phyloP scores from a whole-genome alignment of 1,140 invertebrate genomes.

The Periplaneta americana region DNA sequence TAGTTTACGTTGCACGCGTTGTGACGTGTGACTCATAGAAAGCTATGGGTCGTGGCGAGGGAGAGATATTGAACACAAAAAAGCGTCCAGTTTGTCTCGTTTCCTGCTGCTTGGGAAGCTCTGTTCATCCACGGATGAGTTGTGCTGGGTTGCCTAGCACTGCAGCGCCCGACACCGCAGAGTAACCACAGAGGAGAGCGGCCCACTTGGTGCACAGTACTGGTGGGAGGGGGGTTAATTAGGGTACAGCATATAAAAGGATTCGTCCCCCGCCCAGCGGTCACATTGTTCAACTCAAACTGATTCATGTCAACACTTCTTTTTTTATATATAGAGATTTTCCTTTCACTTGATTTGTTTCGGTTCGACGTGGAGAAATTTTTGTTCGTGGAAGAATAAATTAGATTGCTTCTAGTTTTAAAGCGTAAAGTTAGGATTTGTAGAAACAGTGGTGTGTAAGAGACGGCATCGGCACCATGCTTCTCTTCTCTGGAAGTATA shows the following conservation, averaged over 20 bases:
- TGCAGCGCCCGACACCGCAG: neutral
- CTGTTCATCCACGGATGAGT: neutral
- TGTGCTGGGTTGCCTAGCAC: no score
- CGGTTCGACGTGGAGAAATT: neutral
- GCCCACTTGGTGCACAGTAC: neutral
- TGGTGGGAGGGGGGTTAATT: neutral
- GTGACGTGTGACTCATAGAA: no score
- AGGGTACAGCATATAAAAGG: neutral
- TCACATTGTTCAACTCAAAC: neutral
- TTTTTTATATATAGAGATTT: neutral
- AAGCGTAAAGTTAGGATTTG: neutral
- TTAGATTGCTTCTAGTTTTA: neutral
- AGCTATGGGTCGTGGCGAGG: no score
- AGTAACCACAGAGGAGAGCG: neutral
- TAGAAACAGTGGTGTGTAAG: neutral
- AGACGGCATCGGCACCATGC: neutral
- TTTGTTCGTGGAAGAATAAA: neutral
- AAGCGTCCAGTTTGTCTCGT: no score
- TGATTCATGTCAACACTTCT: neutral
- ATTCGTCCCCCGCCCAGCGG: neutral
- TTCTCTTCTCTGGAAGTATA: neutral
- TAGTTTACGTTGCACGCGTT: no score
- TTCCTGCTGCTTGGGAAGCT: neutral
- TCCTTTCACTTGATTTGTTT: neutral
- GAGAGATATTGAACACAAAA: neutral